Base-by-base conservation (phyloP, 2,888 invertebrate genomes). In the Baccha elongata region DNA sequence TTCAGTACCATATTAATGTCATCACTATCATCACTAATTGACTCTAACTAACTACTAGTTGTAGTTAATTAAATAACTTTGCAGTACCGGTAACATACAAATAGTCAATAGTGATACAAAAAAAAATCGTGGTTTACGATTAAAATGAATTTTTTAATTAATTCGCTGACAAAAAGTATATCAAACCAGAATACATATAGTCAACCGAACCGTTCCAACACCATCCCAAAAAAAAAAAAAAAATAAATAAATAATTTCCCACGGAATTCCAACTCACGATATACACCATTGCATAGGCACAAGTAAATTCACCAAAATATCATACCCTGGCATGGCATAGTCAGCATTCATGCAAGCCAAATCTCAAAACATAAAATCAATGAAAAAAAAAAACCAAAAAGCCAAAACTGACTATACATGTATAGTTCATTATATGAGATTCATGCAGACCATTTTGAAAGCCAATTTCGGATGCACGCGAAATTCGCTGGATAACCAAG, bases 211-310 rank as follows among this genome's bases (percentile, higher is more conserved):
- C 3, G 23, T 23, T 23, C 23, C 5, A 4, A 23, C 23, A 23
- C 23, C 23, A 23, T 23, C 23, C 23, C 23, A 35, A 44, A 55
- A 40, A 37, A 60, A n/a, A n/a, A n/a, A n/a, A n/a, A n/a, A n/a
- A n/a, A n/a, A n/a, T n/a, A n/a, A n/a, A 50, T 17, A 37, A 55
- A 55, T 13, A 55, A 55, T 64, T 78, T 78, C 76, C 76, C 76
- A 78, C 76, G 76, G 42, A 48, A 71, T 78, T 65, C 76, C 71
- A 71, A 42, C 76, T 58, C 76, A 71, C 75, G 75, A 69, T 76
- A 69, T 76, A 23, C 55, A 58, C 17, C 58, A 26, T 11, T 23
- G 37, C 55, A 35, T 3, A 37, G 13, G 13, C 55, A n/a, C 60
- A 76, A 48, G 64, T 65, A 76, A 64, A 48, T 17, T 11, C 37